These are phyloP conservation scores for Ganaspis brasiliensis DNA, from an alignment of 2,888 invertebrate genomes.

Conservation along the genomic window DNA sequence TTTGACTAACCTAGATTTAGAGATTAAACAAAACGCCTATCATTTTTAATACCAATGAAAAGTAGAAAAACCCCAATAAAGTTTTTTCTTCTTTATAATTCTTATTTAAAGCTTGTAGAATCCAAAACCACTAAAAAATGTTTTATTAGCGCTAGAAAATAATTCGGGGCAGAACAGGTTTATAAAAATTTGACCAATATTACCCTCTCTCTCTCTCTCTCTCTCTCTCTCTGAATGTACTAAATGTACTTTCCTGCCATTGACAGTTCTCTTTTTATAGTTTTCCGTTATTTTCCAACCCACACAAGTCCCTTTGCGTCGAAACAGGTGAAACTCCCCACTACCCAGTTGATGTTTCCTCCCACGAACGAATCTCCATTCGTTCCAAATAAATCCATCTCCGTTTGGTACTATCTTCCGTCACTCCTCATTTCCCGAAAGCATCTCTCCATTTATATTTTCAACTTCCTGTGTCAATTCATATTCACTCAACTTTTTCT, in stretches of 20 bases:
- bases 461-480: conserved; percentile 11
- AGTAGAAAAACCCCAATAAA: too few species aligned
- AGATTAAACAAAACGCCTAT: too few species aligned
- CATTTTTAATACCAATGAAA: too few species aligned
- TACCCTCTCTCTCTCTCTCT: not conserved
- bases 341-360: conserved; percentile 3
- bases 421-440: conserved; percentile 35
- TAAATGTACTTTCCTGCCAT: conserved; percentile 5
- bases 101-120: too few species aligned
- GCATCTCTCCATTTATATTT: conserved; percentile 21
- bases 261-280: conserved; percentile 28
- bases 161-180: not conserved
- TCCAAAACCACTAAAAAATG: too few species aligned
- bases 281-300: conserved; percentile 24
- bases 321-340: conserved; percentile 22
- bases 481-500: not conserved
- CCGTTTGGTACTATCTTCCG: conserved; percentile 31
- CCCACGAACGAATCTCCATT: conserved; percentile 25
- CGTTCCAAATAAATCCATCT: conserved; percentile 30
- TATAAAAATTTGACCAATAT: not conserved
- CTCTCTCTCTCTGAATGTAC: not conserved
- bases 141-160: not conserved
- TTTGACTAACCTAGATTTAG: too few species aligned
- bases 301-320: not conserved
- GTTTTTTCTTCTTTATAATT: too few species aligned